Evolutionary conservation across 2,888 invertebrate species (phyloP).

Genomic region (Lasioglossum leucozonium): DNA sequence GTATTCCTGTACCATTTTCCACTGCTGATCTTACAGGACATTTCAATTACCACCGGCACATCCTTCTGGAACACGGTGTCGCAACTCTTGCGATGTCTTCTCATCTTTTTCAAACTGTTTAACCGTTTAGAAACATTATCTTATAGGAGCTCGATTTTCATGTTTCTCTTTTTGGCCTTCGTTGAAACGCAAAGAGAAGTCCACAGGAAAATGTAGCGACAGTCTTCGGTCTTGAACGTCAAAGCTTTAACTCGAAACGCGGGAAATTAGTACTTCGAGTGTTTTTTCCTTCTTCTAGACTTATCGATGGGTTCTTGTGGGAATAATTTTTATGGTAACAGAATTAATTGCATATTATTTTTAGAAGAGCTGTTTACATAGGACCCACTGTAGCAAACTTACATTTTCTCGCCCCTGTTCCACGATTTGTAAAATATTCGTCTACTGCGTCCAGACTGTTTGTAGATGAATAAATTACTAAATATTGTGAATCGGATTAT

Average conservation of each 20-base stretch:
- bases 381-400: neutral
- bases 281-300: neutral
- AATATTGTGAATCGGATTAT: neutral
- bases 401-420: neutral
- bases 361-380: too few relatives aligned
- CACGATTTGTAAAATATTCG: neutral
- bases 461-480: neutral
- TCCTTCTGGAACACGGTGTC: neutral
- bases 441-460: neutral
- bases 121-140: neutral
- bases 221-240: neutral
- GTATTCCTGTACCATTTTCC: slow-evolving; percentile 80
- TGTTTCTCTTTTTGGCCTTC: neutral
- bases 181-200: neutral
- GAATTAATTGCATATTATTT: neutral
- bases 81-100: neutral
- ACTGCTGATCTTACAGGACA: slow-evolving; percentile 59
- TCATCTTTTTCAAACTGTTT: neutral
- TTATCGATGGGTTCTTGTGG: neutral
- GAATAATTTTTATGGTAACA: neutral
- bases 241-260: neutral
- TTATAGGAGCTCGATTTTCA: neutral
- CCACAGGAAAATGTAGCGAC: neutral
- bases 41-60: slow-evolving; percentile 44
- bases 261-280: neutral